A percentile compares a stretch with the other conserved stretches of the same genome.
phyloP scores from a whole-genome alignment of 2,797 vertebrate genomes.

The Eleutherodactylus coqui region DNA sequence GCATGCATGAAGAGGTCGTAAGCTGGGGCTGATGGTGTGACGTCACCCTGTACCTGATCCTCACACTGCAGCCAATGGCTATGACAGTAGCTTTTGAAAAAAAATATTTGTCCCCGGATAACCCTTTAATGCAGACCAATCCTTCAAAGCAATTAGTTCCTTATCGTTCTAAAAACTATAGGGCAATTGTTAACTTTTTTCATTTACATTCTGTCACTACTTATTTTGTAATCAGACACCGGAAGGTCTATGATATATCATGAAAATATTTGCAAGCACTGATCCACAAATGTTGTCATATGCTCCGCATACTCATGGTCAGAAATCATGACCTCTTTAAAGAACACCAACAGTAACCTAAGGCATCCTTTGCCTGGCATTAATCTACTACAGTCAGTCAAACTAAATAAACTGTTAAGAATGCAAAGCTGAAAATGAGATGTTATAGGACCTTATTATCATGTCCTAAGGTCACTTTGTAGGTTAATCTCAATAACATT shows the following conservation, averaged over 20 bases:
- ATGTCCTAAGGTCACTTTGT: constrained; percentile 71
- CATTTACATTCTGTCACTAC: background rate
- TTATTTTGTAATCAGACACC: constrained; percentile 23
- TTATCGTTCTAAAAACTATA: background rate
- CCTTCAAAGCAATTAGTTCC: too few relatives aligned
- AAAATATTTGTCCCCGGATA: too few relatives aligned
- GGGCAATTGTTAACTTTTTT: background rate
- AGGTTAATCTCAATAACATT: constrained; percentile 71
- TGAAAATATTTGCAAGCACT: constrained; percentile 72
- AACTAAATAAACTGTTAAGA: constrained; percentile 77
- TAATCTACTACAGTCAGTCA: constrained; percentile 73
- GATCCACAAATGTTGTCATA: constrained; percentile 72
- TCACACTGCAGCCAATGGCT: too few relatives aligned
- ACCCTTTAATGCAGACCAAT: too few relatives aligned
- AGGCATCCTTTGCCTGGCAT: constrained; percentile 75
- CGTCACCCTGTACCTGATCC: too few relatives aligned
- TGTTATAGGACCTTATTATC: constrained; percentile 74
- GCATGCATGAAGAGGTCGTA: too few relatives aligned
- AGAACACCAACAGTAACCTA: constrained; percentile 70
- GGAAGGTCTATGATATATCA: constrained; percentile 30
- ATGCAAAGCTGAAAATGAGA: constrained; percentile 72
- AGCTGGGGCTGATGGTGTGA: too few relatives aligned
- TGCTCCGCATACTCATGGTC: constrained; percentile 63
- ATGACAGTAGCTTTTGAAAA: too few relatives aligned
- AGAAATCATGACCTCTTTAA: constrained; percentile 75